These are phyloP conservation scores for Corythornis leucogaster DNA, from an alignment of 2,797 vertebrate species.

Conservation along the genomic window DNA sequence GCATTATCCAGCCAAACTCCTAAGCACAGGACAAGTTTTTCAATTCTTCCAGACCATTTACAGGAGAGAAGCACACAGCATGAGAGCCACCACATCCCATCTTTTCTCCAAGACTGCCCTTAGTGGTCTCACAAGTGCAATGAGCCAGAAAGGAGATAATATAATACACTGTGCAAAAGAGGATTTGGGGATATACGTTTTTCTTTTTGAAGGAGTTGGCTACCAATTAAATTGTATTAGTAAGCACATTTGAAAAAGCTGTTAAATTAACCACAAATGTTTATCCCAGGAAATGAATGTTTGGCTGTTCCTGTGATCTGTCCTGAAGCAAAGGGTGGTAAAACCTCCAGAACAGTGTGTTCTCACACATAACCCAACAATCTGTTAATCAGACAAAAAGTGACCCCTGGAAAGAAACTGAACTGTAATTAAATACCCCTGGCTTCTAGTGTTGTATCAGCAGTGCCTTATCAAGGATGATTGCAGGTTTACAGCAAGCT, in stretches of 20 bases:
- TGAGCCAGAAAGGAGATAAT: neutral
- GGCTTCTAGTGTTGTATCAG: neutral
- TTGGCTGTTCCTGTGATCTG: neutral
- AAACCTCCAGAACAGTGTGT: neutral
- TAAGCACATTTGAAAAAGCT: neutral
- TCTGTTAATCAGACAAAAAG: neutral
- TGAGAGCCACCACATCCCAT: neutral
- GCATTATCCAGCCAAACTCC: neutral
- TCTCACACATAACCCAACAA: neutral
- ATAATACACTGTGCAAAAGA: neutral
- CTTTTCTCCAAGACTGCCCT: neutral
- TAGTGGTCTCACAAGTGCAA: neutral
- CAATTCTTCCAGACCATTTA: neutral
- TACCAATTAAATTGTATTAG: slow-evolving; percentile 1
- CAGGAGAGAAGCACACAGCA: neutral
- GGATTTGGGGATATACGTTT: neutral
- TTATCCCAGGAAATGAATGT: neutral
- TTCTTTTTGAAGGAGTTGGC: neutral
- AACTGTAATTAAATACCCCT: neutral
- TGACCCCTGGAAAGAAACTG: neutral
- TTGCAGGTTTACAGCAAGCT: neutral
- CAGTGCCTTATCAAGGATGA: neutral
- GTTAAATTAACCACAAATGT: neutral
- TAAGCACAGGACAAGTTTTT: neutral
- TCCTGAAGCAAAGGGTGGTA: neutral